Base-by-base conservation (phyloP, 1,140 invertebrate genomes). In the Zaprionus camerounensis region DNA sequence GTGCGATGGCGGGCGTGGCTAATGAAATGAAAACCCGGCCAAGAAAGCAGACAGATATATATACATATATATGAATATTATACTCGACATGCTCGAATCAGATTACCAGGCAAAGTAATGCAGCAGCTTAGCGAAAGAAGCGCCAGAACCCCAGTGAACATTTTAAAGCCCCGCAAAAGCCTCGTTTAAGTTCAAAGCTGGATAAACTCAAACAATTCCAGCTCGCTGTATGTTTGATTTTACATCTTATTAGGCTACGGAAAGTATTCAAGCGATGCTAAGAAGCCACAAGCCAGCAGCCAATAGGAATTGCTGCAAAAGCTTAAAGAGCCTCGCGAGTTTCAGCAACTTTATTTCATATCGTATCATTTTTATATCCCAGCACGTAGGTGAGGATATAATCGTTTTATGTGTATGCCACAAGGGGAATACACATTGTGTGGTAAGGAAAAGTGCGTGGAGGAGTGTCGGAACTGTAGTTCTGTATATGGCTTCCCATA, bases 1-100 rank as follows among this genome's bases (percentile, higher is more conserved):
- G 55, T 11, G 31, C 5, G 28, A 9, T 34, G 56, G 57, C 41
- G 57, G 57, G 57, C 57, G 57, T 44, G 57, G 57, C 57, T 59
- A 59, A 59, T 59, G 36, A 41, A 59, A 59, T 38, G 34, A 20
- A 51, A 51, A 20, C 46, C 17, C 20, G 44, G 7, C 44, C 44
- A 49, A 49, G 44, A n/a, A 49, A 20, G n/a, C 46, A 49, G 2
- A 49, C 31, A 34, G 31, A 34, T 22, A 17, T 49, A 17, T 17
- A 41, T 44, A 44, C 17, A 17, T 17, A 17, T 51, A 51, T 51
- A 24, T 2, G 11, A 24, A 22, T 51, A 22, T 9, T 51, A 22
- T 51, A 22, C 22, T 20, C 20, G 20, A 51, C 20, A 51, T 24
- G 46, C 46, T 51, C 22, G 46, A 20, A 20, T 51, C 17, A 51